Base-by-base conservation (phyloP, 1,140 invertebrate species). In the Brachionus rotundiformis region DNA sequence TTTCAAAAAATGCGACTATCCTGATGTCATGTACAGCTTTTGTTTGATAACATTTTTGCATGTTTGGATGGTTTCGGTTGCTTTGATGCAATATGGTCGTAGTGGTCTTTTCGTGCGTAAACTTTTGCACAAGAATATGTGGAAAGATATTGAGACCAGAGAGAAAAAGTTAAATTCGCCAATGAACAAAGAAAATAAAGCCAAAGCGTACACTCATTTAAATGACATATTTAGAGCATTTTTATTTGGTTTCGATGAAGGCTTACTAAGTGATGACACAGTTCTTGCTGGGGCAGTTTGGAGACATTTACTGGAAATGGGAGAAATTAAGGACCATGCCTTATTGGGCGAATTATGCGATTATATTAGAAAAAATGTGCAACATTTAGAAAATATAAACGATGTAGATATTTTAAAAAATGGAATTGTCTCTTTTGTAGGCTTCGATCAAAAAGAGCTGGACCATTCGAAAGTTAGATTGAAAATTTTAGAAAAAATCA, bases 201-300 rank as follows among this genome's bases (percentile, higher is more conserved):
- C 36, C 1, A 81, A 81, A 25, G 61, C 54, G 1, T 81, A 81
- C 23, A 36, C 27, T 39, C 54, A 81, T 65, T 65, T 81, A 65
- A 65, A 63, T 54, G 79, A 81, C 36, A 47, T 65, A 11, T 81
- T 81, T 54, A 65, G 79, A 65, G 79, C 79, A 1, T 71, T 73
- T 75, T 39, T 82, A 25, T 71, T 82, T 71, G 81, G 61, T 13
- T 82, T 71, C 19, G 81, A 82, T 31, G 81, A 82, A 41, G 81
- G 81, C 29, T 31, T 68, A n/a, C 25, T 82, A n/a, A 36, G 61
- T 41, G 65, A 73, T 61, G 81, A 82, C 36, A 73, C 81, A 33
- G 63, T 54, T 36, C 49, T 82, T 71, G 81, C 81, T 19, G 81
- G 54, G 7, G 65, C 63, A 36, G n/a, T 82, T 29, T 82, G 65